Conservation (phyloP, 2,113 vertebrate species). For the Rostratula benghalensis region DNA sequence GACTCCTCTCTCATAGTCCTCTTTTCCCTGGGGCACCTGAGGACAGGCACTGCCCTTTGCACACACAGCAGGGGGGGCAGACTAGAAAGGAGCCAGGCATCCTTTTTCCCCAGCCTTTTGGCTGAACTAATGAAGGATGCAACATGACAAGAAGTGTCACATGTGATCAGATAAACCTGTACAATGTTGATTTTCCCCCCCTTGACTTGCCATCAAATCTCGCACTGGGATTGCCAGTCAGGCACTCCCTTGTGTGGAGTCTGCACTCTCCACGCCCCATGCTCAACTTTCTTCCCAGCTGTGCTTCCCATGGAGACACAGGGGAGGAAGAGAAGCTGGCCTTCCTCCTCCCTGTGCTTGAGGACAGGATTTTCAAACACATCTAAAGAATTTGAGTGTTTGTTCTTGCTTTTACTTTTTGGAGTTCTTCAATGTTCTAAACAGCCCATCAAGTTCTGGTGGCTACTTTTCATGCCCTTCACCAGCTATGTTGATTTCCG, state of each 20-base stretch:
- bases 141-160: not conserved
- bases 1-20: not conserved
- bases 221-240: fast-evolving
- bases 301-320: not conserved
- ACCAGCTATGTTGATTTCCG: not conserved
- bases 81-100: not conserved
- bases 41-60: not conserved
- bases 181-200: fast-evolving
- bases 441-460: not conserved
- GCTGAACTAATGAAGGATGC: not conserved
- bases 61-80: not conserved
- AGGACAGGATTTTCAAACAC: not conserved
- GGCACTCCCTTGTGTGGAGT: not conserved
- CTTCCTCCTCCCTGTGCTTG: not conserved
- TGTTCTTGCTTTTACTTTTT: not conserved
- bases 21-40: not conserved
- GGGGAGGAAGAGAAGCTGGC: not conserved
- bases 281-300: not conserved
- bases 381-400: not conserved
- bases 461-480: not conserved
- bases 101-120: not conserved
- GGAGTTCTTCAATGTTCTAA: not conserved
- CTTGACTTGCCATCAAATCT: not conserved
- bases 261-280: fast-evolving
- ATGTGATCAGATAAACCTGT: not conserved